Percentiles rank a stretch among this genome's conserved stretches.
These are phyloP conservation scores for Equus przewalskii DNA, from an alignment of 2,113 vertebrate species.

Conservation along the genomic window DNA sequence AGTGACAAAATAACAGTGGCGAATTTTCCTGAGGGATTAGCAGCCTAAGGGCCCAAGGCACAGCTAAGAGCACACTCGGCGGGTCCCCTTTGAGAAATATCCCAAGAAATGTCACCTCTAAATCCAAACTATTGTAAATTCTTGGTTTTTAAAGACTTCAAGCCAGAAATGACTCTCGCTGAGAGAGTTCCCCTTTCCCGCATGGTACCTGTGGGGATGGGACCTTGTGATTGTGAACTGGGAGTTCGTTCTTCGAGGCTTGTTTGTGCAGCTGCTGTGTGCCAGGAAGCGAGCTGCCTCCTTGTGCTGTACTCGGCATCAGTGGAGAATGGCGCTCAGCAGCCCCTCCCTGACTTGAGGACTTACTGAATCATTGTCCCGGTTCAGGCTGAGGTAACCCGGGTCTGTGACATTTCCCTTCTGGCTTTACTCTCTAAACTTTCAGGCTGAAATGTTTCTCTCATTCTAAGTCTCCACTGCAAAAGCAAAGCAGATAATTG, in stretches of 20 bases:
- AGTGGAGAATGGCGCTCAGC: neutral
- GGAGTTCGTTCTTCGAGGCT: neutral
- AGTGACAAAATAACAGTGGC: neutral
- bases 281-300: accelerated
- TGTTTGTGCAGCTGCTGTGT: accelerated
- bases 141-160: neutral
- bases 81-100: neutral
- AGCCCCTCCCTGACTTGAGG: neutral
- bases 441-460: neutral
- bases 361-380: neutral
- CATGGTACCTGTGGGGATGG: neutral
- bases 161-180: neutral
- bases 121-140: neutral
- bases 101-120: neutral
- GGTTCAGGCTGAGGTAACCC: neutral
- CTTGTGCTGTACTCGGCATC: accelerated
- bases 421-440: neutral
- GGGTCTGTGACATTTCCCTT: neutral
- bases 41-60: too few species aligned
- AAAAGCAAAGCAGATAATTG: neutral
- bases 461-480: neutral
- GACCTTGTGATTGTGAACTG: neutral
- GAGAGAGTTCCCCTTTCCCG: neutral
- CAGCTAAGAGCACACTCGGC: accelerated
- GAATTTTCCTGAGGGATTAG: neutral